A percentile compares a stretch with the other conserved stretches of the same genome.
Evolutionary conservation across 2,888 invertebrate genomes (phyloP).

Genomic region (Cloeon dipterum): DNA sequence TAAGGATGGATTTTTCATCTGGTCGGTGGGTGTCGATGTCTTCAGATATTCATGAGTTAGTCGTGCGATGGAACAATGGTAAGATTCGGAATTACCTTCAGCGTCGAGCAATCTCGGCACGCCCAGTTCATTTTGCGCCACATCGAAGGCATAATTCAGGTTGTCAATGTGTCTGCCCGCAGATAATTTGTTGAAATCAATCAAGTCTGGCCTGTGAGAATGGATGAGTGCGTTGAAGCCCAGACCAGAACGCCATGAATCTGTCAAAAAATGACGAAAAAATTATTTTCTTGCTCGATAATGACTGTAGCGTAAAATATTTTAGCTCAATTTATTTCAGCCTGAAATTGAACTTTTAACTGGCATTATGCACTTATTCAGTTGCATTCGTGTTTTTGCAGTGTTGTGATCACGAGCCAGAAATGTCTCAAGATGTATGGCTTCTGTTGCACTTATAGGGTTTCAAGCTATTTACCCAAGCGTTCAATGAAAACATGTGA

Average conservation of each 20-base stretch:
- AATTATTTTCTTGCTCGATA: too few species aligned
- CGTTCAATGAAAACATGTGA: conserved; percentile 6
- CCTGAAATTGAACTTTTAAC: too few species aligned
- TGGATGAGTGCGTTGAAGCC: conserved; percentile 98
- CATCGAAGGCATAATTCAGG: conserved; percentile 91
- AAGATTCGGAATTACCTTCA: conserved; percentile 35
- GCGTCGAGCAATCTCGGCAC: conserved; percentile 86
- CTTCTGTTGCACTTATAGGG: too few species aligned
- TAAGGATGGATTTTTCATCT: conserved; percentile 97
- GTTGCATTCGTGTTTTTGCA: too few species aligned
- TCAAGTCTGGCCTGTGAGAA: conserved; percentile 87
- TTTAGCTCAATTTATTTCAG: too few species aligned
- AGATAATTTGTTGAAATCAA: conserved; percentile 62
- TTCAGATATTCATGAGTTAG: conserved; percentile 13
- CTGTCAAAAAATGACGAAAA: conserved; percentile 21
- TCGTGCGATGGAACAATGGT: neutral
- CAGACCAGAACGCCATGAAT: conserved; percentile 88
- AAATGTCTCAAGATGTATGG: too few species aligned
- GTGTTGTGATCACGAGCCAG: too few species aligned
- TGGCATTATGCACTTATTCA: too few species aligned
- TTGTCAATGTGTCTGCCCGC: conserved; percentile 77
- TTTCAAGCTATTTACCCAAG: too few species aligned
- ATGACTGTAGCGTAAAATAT: too few species aligned
- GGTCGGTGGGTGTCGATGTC: conserved; percentile 86
- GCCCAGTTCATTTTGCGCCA: conserved; percentile 78